These are phyloP conservation scores for Linepithema humile DNA, from an alignment of 1,140 invertebrate genomes.

Conservation along the genomic window DNA sequence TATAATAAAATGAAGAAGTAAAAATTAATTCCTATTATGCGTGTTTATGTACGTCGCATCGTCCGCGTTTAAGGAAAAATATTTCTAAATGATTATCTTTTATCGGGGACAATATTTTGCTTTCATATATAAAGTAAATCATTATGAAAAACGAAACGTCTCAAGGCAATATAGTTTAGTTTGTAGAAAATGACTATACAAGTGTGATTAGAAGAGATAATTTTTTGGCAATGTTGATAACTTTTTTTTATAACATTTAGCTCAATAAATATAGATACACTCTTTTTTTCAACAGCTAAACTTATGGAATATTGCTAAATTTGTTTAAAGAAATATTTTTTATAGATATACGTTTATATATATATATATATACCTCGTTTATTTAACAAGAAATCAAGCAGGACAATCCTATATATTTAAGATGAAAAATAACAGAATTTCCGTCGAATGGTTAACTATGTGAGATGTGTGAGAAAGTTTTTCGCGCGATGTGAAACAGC, in stretches of 20 bases:
- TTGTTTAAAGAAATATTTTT: too few species aligned
- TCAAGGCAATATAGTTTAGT: neutral
- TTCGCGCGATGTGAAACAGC: neutral
- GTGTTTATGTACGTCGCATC: neutral
- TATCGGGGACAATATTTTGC: neutral
- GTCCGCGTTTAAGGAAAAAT: neutral
- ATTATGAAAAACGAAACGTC: neutral
- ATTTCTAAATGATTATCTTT: neutral
- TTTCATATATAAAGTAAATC: neutral
- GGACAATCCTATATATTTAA: slow-evolving; percentile 22
- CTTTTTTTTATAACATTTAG: too few species aligned
- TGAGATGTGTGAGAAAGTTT: neutral
- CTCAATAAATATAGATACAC: too few species aligned
- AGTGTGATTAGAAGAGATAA: neutral
- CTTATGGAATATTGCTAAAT: too few species aligned
- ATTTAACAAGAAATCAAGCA: neutral
- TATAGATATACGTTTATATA: neutral
- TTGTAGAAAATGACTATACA: neutral
- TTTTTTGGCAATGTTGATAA: too few species aligned
- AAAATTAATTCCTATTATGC: slow-evolving; percentile 9
- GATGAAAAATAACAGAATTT: neutral
- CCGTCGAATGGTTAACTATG: neutral
- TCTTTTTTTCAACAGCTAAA: too few species aligned
- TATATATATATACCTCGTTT: too few species aligned
- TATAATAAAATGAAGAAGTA: neutral